Evolutionary conservation across 2,113 vertebrate species (phyloP).

Genomic region (Candoia aspera): DNA sequence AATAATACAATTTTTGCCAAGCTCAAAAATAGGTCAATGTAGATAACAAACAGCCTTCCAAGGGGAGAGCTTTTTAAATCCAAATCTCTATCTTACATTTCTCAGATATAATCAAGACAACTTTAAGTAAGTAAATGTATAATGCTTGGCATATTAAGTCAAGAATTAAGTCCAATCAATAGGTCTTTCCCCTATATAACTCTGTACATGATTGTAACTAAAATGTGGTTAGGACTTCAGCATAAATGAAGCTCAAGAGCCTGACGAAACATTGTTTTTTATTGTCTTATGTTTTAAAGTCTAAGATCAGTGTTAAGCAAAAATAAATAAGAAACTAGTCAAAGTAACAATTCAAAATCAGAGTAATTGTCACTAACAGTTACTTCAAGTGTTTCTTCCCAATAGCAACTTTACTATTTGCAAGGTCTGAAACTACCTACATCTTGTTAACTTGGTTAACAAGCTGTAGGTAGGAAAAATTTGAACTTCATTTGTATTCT

Average conservation of each 20-base stretch:
- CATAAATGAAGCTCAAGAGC: background rate
- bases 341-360: slow-evolving; percentile 18
- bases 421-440: slow-evolving; percentile 42
- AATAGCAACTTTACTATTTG: slow-evolving; percentile 21
- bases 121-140: background rate
- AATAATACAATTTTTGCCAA: background rate
- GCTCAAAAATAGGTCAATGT: background rate
- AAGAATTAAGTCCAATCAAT: background rate
- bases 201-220: background rate
- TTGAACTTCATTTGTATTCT: background rate
- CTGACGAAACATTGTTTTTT: background rate
- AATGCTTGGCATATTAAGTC: too few species aligned
- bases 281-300: slow-evolving; percentile 8
- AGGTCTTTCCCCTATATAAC: background rate
- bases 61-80: background rate
- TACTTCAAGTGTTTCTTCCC: slow-evolving; percentile 34
- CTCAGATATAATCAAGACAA: background rate
- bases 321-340: background rate
- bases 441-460: too few species aligned
- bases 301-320: background rate
- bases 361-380: background rate
- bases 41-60: background rate
- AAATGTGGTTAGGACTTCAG: background rate
- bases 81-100: background rate
- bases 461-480: background rate